phyloP scores from a whole-genome alignment of 2,797 vertebrate genomes.

The Nasua narica region DNA sequence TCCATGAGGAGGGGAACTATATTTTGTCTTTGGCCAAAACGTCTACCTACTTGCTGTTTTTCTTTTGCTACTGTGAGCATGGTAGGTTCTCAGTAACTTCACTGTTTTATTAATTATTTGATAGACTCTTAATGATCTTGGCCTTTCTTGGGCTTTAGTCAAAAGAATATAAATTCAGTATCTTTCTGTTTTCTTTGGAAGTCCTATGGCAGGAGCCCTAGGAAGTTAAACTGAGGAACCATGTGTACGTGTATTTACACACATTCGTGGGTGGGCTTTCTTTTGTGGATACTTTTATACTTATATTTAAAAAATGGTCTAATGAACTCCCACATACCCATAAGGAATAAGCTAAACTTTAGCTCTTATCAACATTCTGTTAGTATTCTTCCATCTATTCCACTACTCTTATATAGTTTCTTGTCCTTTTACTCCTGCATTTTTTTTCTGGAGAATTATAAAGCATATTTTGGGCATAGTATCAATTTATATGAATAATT shows the following conservation, averaged over 20 bases:
- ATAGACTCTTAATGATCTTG: background rate
- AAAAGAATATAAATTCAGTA: background rate
- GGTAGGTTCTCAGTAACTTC: background rate
- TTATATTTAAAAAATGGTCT: background rate
- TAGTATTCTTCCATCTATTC: background rate
- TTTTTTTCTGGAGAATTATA: background rate
- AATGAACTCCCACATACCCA: background rate
- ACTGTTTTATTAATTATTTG: background rate
- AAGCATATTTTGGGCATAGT: background rate
- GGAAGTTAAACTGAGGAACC: background rate
- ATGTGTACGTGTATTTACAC: background rate
- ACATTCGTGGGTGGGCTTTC: background rate
- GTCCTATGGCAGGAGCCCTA: background rate
- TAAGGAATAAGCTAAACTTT: background rate
- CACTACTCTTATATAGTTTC: background rate
- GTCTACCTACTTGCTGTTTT: background rate
- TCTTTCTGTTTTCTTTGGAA: background rate
- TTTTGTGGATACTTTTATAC: background rate
- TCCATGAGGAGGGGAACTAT: background rate
- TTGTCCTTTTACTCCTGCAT: background rate
- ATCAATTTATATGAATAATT: background rate
- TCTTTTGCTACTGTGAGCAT: background rate
- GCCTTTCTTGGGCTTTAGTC: background rate
- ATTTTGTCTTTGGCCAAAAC: background rate
- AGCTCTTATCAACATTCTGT: background rate